Percentiles rank a stretch among this genome's conserved stretches.
Evolutionary conservation across 1,140 invertebrate species (phyloP).

Genomic region (Sminthurides bifidus): DNA sequence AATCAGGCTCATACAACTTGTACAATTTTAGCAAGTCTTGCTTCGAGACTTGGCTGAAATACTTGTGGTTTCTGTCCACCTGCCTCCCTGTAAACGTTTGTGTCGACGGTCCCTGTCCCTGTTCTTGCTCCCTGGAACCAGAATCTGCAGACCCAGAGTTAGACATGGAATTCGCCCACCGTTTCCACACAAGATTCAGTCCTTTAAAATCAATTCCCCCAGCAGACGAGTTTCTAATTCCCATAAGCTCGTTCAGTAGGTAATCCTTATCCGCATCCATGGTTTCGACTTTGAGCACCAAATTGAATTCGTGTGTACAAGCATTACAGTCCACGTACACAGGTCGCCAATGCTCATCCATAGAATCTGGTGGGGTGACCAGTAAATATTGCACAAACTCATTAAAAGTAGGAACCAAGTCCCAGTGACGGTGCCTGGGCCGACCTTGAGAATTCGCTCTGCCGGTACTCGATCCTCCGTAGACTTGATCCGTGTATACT

Average conservation of each 20-base stretch:
- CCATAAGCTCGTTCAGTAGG: constrained; percentile 2
- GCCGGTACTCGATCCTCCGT: no score
- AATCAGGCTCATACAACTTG: constrained; percentile 63
- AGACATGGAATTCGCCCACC: constrained; percentile 10
- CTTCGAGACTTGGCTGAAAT: constrained; percentile 20
- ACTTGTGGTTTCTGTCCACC: neutral
- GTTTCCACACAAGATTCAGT: constrained; percentile 17
- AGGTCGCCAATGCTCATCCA: constrained; percentile 44
- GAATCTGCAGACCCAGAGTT: neutral
- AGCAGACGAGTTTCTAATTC: no score
- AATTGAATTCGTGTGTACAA: constrained; percentile 33
- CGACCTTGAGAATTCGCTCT: no score
- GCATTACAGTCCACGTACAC: constrained; percentile 38
- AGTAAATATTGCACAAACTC: constrained; percentile 36
- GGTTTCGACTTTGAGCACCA: constrained; percentile 33
- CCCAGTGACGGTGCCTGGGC: neutral
- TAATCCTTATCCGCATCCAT: constrained; percentile 22
- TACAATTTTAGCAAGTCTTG: constrained; percentile 50
- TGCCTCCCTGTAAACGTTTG: neutral
- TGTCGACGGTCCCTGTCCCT: no score
- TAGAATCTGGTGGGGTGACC: constrained; percentile 34
- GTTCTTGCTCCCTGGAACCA: neutral
- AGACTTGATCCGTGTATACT: no score
- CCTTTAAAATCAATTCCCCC: neutral
- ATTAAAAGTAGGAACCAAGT: constrained; percentile 28